Base-by-base conservation (phyloP, 92 coral and sea anemone genomes). In the Plumapathes pennacea region DNA sequence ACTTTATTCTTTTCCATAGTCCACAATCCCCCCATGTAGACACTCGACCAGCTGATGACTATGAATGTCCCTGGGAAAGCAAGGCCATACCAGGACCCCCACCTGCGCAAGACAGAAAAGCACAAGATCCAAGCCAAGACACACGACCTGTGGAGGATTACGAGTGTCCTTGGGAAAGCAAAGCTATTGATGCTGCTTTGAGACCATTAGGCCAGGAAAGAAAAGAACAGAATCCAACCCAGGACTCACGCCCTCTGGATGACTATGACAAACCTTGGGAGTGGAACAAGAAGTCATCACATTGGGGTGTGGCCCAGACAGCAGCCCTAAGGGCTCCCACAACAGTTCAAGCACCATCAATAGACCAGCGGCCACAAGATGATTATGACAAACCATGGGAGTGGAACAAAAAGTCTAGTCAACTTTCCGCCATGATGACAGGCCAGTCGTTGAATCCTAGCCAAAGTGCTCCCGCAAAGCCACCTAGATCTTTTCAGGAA, bases 221-320 rank as follows among this genome's bases (percentile, higher is more conserved):
- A 20, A 51, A 77, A 45, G 25, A 52, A 22, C 88, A 87, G 38
- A 68, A 61, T 34, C 80, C 90, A 38, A 54, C 57, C 8, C 34
- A 26, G 10, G 97, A 90, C 42, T 20, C 66, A 14, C 67, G 95
- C 23, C 85, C 85, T 12, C 62, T 56, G 56, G 97, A 77, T 8
- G 95, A 94, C 38, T 94, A 94, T 40, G 99, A 89, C 47, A 83
- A 89, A 30, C 99, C 99, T 0, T 94, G 99, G 99, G 99, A 94
- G 39, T 89, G 85, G 84, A 77, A 68, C 38, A 63, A 51, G 48
- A 70, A 77, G 38, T 19, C 39, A 0, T 38, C 60, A 2, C 74
- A 60, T 10, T 60, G 57, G 53, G 84, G 54, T 3, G 29, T 64
- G 10, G 45, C 38, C 22, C 50, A 65, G 14, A 32, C 28, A 1